Evolutionary conservation across 2,113 vertebrate species (phyloP).

Genomic region (Daphoenositta chrysoptera): DNA sequence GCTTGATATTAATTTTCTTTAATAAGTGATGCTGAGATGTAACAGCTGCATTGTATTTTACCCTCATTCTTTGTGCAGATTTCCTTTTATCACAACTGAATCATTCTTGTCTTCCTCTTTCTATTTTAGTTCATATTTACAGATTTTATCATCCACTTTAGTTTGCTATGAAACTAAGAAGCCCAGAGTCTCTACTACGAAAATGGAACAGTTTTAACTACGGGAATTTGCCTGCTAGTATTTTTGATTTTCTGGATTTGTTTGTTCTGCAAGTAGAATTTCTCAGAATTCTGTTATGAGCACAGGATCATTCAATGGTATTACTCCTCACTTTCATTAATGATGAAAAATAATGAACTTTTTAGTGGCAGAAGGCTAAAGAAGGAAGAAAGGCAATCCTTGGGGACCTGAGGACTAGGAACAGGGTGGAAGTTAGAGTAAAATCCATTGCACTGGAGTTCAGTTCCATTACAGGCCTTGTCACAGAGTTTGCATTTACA

Average conservation of each 20-base stretch:
- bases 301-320: background rate
- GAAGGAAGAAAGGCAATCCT: background rate
- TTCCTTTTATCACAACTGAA: slow-evolving; percentile 20
- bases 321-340: background rate
- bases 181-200: background rate
- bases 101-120: slow-evolving; percentile 16
- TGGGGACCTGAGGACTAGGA: background rate
- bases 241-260: background rate
- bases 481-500: background rate
- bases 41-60: slow-evolving; percentile 31
- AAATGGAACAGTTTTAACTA: background rate
- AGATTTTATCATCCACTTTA: background rate
- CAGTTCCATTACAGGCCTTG: background rate
- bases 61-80: background rate
- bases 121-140: background rate
- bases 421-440: background rate
- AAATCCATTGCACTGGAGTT: background rate
- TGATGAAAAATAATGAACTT: background rate
- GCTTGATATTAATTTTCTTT: background rate
- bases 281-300: background rate
- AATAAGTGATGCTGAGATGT: background rate
- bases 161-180: background rate
- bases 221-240: background rate
- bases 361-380: background rate
- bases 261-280: background rate